Evolutionary conservation across 2,888 invertebrate species (phyloP).

Genomic region (Melieria crassipennis): DNA sequence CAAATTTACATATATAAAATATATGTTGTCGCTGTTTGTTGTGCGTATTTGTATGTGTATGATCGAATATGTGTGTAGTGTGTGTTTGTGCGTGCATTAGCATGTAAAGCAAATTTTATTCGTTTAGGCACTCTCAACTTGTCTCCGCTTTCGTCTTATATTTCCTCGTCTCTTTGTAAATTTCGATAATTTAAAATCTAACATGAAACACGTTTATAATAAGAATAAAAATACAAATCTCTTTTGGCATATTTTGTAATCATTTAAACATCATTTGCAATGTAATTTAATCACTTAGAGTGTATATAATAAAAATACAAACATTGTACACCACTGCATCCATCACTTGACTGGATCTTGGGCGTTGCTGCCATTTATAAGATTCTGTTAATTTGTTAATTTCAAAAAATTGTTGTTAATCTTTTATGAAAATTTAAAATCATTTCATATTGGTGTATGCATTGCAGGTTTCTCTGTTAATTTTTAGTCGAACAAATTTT

Average conservation of each 20-base stretch:
- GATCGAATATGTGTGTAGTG: neutral
- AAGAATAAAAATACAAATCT: conserved; percentile 31
- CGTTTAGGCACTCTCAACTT: conserved; percentile 3
- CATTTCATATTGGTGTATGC: too few species aligned
- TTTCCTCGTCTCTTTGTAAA: neutral
- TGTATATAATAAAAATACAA: conserved; percentile 25
- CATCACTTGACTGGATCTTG: too few species aligned
- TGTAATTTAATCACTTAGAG: conserved; percentile 28
- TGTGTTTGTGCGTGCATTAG: neutral
- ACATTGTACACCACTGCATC: conserved; percentile 8
- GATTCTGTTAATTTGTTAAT: too few species aligned
- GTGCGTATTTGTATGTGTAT: conserved; percentile 2
- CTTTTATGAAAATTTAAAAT: too few species aligned
- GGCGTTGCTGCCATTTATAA: too few species aligned
- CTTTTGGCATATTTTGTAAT: conserved; percentile 26
- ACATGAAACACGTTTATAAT: conserved; percentile 1
- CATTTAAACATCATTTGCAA: conserved; percentile 17
- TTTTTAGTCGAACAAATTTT: too few species aligned
- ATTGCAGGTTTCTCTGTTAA: too few species aligned
- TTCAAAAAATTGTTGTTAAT: too few species aligned
- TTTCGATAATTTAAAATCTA: conserved; percentile 6
- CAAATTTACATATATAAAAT: neutral
- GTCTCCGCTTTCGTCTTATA: neutral
- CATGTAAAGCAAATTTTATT: conserved; percentile 4
- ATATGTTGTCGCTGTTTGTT: neutral